phyloP scores from a whole-genome alignment of 2,797 vertebrate species.

The Apogon hyalosoma region DNA sequence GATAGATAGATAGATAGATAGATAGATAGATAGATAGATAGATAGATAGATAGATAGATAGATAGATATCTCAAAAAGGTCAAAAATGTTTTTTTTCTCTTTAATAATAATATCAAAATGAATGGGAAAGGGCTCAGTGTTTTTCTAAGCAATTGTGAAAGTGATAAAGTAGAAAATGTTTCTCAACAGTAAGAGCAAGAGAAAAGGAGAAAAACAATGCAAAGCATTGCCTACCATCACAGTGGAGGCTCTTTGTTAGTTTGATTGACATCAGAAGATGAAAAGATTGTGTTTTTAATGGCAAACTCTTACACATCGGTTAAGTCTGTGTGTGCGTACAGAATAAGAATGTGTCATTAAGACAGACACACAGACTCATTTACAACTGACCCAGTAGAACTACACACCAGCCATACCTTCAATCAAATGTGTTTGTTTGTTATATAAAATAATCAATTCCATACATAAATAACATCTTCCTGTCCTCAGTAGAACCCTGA shows the following conservation, averaged over 20 bases:
- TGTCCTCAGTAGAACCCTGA: too few species aligned
- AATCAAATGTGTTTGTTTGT: neutral
- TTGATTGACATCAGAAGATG: conserved; percentile 35
- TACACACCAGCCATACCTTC: neutral
- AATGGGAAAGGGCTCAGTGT: conserved; percentile 13
- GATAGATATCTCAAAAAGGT: too few species aligned
- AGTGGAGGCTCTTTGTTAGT: conserved; percentile 15
- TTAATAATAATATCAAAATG: conserved; percentile 1
- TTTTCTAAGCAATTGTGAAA: neutral
- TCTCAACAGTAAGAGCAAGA: conserved; percentile 6
- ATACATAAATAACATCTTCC: too few species aligned
- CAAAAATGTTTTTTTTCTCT: conserved; percentile 7
- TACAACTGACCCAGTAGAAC: neutral
- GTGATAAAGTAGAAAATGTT: neutral
- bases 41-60: too few species aligned
- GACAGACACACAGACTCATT: neutral
- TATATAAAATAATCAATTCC: too few species aligned
- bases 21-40: too few species aligned
- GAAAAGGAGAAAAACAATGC: neutral
- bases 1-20: too few species aligned
- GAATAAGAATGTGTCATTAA: conserved; percentile 1
- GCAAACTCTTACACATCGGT: conserved; percentile 5
- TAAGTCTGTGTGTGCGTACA: neutral
- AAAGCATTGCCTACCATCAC: neutral
- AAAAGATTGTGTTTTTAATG: conserved; percentile 22